Evolutionary conservation across 2,113 vertebrate genomes (phyloP).

Genomic region (Notarius lentiginosus): DNA sequence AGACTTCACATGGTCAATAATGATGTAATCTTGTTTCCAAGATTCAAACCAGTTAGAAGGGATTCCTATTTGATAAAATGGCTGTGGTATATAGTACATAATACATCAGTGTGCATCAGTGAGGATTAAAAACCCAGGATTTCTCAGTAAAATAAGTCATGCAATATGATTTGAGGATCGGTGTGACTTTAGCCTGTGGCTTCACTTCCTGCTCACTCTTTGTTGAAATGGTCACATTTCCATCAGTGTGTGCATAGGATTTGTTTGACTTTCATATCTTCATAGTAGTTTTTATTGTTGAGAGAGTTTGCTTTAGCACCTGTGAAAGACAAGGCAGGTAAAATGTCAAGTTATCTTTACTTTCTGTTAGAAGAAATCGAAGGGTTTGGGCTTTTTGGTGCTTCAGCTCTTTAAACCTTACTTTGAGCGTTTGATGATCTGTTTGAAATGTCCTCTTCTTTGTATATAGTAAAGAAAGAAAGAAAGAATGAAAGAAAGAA

Average conservation of each 20-base stretch:
- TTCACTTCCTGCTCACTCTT: background rate
- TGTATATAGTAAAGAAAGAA: background rate
- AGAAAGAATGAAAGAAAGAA: background rate
- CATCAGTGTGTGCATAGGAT: background rate
- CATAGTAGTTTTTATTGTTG: background rate
- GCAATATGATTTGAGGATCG: background rate
- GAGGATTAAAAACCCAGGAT: background rate
- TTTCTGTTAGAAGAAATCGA: background rate
- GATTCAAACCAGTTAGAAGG: background rate
- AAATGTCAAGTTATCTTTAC: background rate
- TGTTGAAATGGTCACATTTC: background rate
- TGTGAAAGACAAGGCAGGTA: background rate
- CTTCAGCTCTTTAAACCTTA: background rate
- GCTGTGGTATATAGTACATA: background rate
- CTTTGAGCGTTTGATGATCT: background rate
- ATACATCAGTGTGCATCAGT: background rate
- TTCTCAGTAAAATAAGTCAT: background rate
- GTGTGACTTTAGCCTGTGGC: background rate
- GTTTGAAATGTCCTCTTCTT: background rate
- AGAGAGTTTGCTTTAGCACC: background rate
- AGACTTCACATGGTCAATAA: background rate
- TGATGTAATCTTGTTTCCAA: background rate
- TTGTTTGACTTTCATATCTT: slow-evolving; percentile 4
- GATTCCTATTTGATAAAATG: background rate
- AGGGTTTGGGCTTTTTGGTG: background rate